These are phyloP conservation scores for Ophioderma brevispina DNA, from an alignment of 35 echinoderm and acorn worm genomes.

Conservation along the genomic window DNA sequence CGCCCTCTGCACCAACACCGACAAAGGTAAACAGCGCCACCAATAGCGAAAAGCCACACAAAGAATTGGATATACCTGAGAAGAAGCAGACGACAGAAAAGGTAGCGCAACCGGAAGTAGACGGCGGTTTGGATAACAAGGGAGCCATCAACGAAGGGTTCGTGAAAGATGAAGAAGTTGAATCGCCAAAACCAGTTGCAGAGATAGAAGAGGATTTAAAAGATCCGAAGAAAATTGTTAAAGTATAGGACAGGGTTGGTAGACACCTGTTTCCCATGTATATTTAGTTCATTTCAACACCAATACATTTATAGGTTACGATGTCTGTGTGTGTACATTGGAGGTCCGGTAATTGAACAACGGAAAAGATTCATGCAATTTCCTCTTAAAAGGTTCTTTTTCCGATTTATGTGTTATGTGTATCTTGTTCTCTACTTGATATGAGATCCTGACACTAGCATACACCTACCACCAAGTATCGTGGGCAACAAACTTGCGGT, in stretches of 20 bases:
- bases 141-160: neutral
- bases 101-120: neutral
- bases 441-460: too few relatives aligned
- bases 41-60: neutral
- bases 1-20: neutral
- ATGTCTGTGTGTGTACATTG: too few relatives aligned
- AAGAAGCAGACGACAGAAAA: neutral
- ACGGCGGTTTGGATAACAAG: neutral
- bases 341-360: too few relatives aligned
- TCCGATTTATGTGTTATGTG: too few relatives aligned
- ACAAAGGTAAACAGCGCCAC: neutral
- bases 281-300: too few relatives aligned
- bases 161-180: neutral
- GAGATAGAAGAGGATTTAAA: neutral
- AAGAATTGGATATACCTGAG: neutral
- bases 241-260: neutral
- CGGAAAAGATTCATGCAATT: too few relatives aligned
- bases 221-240: slow-evolving; percentile 4
- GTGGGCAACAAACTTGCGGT: too few relatives aligned
- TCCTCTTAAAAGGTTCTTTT: too few relatives aligned
- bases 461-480: too few relatives aligned
- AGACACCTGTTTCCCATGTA: too few relatives aligned
- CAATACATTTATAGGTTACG: too few relatives aligned
- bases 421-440: too few relatives aligned
- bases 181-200: neutral